Evolutionary conservation across 2,888 invertebrate species (phyloP), one percentile per base, ranked within the genome.

Genomic region (Campaea margaritaria): DNA sequence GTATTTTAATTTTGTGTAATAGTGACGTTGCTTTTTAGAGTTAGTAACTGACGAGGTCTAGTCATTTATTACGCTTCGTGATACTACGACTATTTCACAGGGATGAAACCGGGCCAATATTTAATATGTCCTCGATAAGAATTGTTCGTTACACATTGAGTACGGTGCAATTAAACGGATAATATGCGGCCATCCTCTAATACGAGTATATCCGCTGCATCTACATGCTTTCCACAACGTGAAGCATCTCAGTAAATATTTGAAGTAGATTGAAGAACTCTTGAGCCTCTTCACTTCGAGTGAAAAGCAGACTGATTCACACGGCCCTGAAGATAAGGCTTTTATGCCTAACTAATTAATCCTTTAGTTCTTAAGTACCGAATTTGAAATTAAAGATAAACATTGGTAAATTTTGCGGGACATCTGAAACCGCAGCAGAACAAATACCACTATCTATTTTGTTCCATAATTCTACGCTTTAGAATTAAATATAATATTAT

Each of bases 271-370:
- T 73, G 68, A 69, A 71, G 75, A 57, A 60, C 73, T 58, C 76
- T 79, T 53, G 54, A 75, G 62, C 53, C 64, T 68, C 72, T 73
- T 61, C 41, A 59, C 46, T 65, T 71, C 58, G 67, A 76, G 76
- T 76, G 74, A 71, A 70, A 73, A 69, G 68, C 67, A 72, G 68
- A 70, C 72, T 70, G 68, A 75, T 80, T 78, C 79, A 74, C 80
- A 80, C 75, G 75, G 62, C 45, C 50, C 44, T 44, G 47, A 8
- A 14, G 27, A 39, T 38, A 39, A 28, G 46, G 21, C 21, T 21
- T 3, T 3, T 21, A 21, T 21, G n/a, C n/a, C n/a, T 21, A 3
- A 21, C 3, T 2, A 21, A 21, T 21, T 21, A 21, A 21, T 21
- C 21, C 21, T 21, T 21, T 21, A 21, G n/a, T n/a, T n/a, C n/a